These are phyloP conservation scores for Nomada fabriciana DNA, from an alignment of 2,888 invertebrate genomes.

Conservation along the genomic window DNA sequence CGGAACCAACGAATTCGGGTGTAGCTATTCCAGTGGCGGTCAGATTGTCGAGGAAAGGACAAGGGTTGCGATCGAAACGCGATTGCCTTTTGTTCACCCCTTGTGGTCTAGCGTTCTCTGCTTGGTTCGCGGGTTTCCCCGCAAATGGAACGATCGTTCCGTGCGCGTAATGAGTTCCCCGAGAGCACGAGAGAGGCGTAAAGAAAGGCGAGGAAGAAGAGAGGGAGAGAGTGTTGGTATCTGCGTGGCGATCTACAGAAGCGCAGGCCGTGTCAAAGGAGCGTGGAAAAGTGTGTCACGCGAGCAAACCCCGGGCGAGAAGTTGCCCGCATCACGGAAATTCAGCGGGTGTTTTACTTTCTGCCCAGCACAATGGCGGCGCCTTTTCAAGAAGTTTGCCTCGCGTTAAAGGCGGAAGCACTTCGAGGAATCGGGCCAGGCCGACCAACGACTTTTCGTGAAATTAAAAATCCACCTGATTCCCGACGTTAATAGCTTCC, in stretches of 20 bases:
- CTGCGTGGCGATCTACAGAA: slow-evolving; percentile 65
- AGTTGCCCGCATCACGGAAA: slow-evolving; percentile 50
- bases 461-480: slow-evolving; percentile 44
- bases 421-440: slow-evolving; percentile 31
- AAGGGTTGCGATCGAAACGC: slow-evolving; percentile 39
- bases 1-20: neutral
- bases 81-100: slow-evolving; percentile 28
- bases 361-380: slow-evolving; percentile 28
- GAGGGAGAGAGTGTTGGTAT: slow-evolving; percentile 64
- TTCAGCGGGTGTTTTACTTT: slow-evolving; percentile 39
- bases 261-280: slow-evolving; percentile 61
- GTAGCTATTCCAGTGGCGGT: neutral
- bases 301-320: slow-evolving; percentile 53
- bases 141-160: slow-evolving; percentile 54
- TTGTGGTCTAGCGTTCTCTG: slow-evolving; percentile 14
- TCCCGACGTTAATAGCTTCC: slow-evolving; percentile 33
- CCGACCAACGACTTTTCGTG: slow-evolving; percentile 23
- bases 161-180: slow-evolving; percentile 67
- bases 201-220: neutral
- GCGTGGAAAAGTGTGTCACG: slow-evolving; percentile 71
- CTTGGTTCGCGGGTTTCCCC: slow-evolving; percentile 17
- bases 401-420: slow-evolving; percentile 14
- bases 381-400: slow-evolving; percentile 31
- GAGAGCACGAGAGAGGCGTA: neutral
- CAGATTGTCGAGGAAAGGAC: slow-evolving; percentile 31